Evolutionary conservation across 2,888 invertebrate genomes (phyloP).

Genomic region (Metopia argyrocephala): DNA sequence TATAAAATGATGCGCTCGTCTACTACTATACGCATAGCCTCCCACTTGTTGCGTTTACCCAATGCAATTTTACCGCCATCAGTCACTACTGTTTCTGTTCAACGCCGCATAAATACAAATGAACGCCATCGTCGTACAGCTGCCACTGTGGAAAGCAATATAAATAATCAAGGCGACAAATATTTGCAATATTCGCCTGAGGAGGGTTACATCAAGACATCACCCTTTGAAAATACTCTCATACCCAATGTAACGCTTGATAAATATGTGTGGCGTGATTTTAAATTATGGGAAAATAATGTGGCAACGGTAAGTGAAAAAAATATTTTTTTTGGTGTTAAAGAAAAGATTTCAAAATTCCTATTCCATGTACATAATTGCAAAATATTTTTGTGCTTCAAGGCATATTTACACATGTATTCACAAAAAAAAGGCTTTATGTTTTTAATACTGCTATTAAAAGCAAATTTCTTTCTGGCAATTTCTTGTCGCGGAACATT

Average conservation of each 20-base stretch:
- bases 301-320: slow-evolving; percentile 81
- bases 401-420: too few relatives aligned
- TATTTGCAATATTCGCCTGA: slow-evolving; percentile 70
- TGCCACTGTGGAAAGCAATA: slow-evolving; percentile 69
- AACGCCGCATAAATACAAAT: slow-evolving; percentile 66
- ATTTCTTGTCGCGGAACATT: too few relatives aligned
- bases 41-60: slow-evolving; percentile 63
- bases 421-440: too few relatives aligned
- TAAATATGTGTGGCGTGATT: slow-evolving; percentile 82
- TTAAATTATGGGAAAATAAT: slow-evolving; percentile 83
- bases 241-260: slow-evolving; percentile 80
- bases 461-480: too few relatives aligned
- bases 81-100: slow-evolving; percentile 8
- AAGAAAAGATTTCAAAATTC: neutral
- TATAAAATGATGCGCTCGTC: slow-evolving; percentile 68
- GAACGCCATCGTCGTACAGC: slow-evolving; percentile 70
- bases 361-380: too few relatives aligned
- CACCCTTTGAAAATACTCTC: slow-evolving; percentile 79
- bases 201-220: slow-evolving; percentile 78
- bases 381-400: too few relatives aligned
- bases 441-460: too few relatives aligned
- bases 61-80: slow-evolving; percentile 17
- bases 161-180: slow-evolving; percentile 70
- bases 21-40: slow-evolving; percentile 66
- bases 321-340: neutral